These are phyloP conservation scores for Pachyuromys duprasi DNA, from an alignment of 2,797 vertebrate species.

Conservation along the genomic window DNA sequence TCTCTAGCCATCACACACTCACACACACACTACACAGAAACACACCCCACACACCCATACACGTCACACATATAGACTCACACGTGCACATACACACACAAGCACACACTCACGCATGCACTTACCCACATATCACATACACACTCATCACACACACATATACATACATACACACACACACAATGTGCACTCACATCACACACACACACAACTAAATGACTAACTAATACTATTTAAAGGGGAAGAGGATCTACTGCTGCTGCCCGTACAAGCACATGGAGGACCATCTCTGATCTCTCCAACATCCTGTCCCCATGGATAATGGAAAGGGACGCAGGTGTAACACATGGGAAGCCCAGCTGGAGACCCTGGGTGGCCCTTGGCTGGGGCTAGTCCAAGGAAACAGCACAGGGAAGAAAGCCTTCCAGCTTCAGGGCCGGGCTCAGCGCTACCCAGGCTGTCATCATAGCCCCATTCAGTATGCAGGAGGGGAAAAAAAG, in stretches of 20 bases:
- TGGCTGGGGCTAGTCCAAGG: not conserved
- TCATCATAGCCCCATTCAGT: not conserved
- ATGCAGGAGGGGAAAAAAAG: not conserved
- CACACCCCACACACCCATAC: not conserved
- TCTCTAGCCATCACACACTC: not conserved
- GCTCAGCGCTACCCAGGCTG: not conserved
- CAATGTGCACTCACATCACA: not conserved
- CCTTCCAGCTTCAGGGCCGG: not conserved
- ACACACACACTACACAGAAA: not conserved
- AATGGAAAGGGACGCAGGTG: not conserved
- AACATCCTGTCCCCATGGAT: not conserved
- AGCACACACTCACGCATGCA: too few species aligned
- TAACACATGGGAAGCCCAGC: not conserved
- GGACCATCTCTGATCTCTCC: not conserved
- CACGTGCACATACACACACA: too few species aligned
- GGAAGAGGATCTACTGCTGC: not conserved
- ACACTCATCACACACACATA: too few species aligned
- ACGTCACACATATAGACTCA: not conserved
- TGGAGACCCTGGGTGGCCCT: not conserved
- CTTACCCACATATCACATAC: too few species aligned
- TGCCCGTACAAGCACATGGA: not conserved
- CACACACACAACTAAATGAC: not conserved
- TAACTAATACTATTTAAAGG: not conserved
- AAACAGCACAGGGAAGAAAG: not conserved
- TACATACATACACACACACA: not conserved